Base-by-base conservation (phyloP, 2,888 invertebrate genomes). In the Nipponacmea schrenckii region DNA sequence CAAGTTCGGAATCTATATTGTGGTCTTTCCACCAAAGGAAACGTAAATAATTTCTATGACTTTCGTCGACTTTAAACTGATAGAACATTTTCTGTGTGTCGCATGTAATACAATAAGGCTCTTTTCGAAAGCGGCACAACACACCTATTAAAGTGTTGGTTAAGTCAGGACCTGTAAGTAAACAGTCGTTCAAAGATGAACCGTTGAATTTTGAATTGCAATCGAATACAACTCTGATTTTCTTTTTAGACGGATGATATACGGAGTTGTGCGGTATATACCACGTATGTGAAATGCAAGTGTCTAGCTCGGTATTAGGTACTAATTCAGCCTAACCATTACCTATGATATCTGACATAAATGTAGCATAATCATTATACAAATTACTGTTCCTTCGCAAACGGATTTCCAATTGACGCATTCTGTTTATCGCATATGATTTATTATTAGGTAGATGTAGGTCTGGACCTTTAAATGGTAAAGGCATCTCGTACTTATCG, bases 61-160 rank as follows among this genome's bases (percentile, higher is more conserved):
- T 31, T 4, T 0, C 5, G 26, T 45, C 48, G 0, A 75, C 77
- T n/a, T 20, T 48, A 68, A 70, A 66, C 31, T 67, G 45, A 62
- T 56, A 15, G 50, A 76, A 79, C 76, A 79, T 77, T 62, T 75
- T 45, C 64, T 78, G 71, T 8, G 75, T 69, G 45, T 77, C 76
- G 64, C 78, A 76, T 45, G 66, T 69, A 17, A 79, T 27, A 4
- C 76, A 74, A 15, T 77, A 31, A 31, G 67, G 64, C 4, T 74
- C 69, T 24, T 15, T 46, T 17, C 76, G n/a, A 62, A 79, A 79
- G 39, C 78, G 26, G 26, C 68, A 72, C 5, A 78, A 66, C 0
- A 80, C 75, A 3, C 80, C 77, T 45, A 77, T 24, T 8, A 77
- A 45, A 0, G n/a, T 65, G 65, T 75, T 78, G 7, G 68, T 76